These are phyloP conservation scores for Cavia porcellus DNA, from an alignment of 2,113 vertebrate genomes.

Conservation along the genomic window DNA sequence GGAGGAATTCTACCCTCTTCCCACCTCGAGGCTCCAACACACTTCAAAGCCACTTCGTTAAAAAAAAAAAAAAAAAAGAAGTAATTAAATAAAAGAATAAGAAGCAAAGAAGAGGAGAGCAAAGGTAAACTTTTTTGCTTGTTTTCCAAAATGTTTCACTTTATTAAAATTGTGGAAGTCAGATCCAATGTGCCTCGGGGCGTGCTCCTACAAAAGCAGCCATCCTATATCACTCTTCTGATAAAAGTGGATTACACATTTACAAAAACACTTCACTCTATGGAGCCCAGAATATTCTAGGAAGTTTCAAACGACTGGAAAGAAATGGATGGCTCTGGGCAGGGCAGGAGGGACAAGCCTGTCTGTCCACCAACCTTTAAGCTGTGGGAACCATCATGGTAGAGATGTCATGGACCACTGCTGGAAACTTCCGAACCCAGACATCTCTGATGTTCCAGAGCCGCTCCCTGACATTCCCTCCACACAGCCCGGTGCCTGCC, in stretches of 20 bases:
- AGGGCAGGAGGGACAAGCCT: rapidly evolving
- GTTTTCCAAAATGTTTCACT: slow-evolving; percentile 24
- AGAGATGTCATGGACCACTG: not conserved
- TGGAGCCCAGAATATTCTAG: not conserved
- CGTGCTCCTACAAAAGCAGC: not conserved
- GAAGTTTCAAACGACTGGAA: not conserved
- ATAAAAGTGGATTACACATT: not conserved
- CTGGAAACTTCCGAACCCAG: rapidly evolving
- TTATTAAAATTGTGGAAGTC: not conserved
- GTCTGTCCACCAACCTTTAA: rapidly evolving
- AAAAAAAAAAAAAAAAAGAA: not conserved
- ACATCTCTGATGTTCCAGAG: rapidly evolving
- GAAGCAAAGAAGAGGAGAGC: not conserved
- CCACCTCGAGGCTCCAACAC: slow-evolving; percentile 50
- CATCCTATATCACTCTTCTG: not conserved
- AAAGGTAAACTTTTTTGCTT: not conserved
- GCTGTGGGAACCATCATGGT: rapidly evolving
- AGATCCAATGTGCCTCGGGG: not conserved
- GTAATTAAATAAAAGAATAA: slow-evolving; percentile 12
- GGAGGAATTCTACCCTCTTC: slow-evolving; percentile 19
- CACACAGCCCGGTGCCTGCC: rapidly evolving
- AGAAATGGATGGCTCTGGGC: not conserved
- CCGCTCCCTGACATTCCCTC: rapidly evolving
- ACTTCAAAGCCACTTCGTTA: slow-evolving; percentile 67
- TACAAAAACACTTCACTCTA: not conserved